A percentile compares a stretch with the other conserved stretches of the same genome.
Evolutionary conservation across 1,140 invertebrate genomes (phyloP).

Genomic region (Reticulitermes speratus): DNA sequence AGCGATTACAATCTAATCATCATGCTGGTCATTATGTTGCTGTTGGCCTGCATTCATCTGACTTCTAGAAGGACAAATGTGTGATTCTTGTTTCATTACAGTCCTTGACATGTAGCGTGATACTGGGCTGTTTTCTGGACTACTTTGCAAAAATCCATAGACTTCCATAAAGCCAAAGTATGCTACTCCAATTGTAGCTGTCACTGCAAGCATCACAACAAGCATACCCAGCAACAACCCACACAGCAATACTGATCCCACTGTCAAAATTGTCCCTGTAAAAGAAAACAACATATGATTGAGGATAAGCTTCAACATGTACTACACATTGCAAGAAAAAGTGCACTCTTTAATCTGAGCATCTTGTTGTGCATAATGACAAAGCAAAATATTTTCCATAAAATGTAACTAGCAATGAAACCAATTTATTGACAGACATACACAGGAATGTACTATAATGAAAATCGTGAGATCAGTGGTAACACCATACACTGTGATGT

Average conservation of each 20-base stretch:
- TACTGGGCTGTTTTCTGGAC: constrained; percentile 22
- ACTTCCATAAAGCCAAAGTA: constrained; percentile 30
- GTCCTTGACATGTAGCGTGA: constrained; percentile 17
- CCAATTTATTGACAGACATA: too few relatives aligned
- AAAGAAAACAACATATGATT: not conserved
- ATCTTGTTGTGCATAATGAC: not conserved
- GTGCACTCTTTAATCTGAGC: not conserved
- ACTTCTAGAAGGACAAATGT: not conserved
- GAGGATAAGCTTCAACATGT: not conserved
- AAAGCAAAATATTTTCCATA: not conserved
- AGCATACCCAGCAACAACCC: constrained; percentile 30
- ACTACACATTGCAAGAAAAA: not conserved
- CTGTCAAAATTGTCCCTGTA: constrained; percentile 32
- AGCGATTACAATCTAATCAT: too few relatives aligned
- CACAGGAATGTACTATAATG: too few relatives aligned
- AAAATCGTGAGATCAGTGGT: too few relatives aligned
- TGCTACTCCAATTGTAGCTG: constrained; percentile 27
- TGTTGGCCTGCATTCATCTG: too few relatives aligned
- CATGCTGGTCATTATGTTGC: too few relatives aligned
- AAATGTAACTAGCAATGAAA: not conserved
- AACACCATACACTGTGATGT: too few relatives aligned
- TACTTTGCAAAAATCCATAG: constrained; percentile 26
- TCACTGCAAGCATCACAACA: constrained; percentile 16
- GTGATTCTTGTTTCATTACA: not conserved
- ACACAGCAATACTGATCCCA: constrained; percentile 31